phyloP scores from a whole-genome alignment of 23 tunicate genomes.

The Styela clava region DNA sequence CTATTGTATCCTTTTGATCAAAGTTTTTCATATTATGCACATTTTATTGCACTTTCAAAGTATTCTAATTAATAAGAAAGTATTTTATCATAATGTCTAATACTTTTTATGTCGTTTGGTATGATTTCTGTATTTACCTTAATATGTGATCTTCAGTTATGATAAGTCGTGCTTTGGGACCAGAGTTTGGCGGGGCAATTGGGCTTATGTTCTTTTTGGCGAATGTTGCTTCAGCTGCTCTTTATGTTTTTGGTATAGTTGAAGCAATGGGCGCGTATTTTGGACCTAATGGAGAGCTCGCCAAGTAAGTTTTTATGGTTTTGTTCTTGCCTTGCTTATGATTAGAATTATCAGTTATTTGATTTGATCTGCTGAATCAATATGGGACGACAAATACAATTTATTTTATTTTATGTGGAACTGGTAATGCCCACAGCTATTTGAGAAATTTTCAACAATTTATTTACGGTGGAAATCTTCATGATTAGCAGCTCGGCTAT shows the following conservation, averaged over 20 bases:
- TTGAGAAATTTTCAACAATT: too few relatives aligned
- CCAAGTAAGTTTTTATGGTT: slow-evolving; percentile 47
- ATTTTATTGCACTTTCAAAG: background rate
- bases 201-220: slow-evolving; percentile 99
- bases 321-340: background rate
- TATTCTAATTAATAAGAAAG: background rate
- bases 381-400: background rate
- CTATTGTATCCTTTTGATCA: slow-evolving; percentile 67
- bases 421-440: too few relatives aligned
- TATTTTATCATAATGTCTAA: too few relatives aligned
- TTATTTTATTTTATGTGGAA: background rate
- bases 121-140: too few relatives aligned
- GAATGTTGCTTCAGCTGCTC: slow-evolving; percentile 86
- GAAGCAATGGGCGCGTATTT: slow-evolving; percentile 90
- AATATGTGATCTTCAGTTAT: slow-evolving; percentile 69
- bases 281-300: slow-evolving; percentile 76
- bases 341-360: background rate
- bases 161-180: slow-evolving; percentile 99
- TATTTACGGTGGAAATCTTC: too few relatives aligned
- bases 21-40: too few relatives aligned
- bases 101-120: too few relatives aligned
- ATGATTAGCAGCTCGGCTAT: too few relatives aligned
- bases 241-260: slow-evolving; percentile 95
- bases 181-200: slow-evolving; percentile 97
- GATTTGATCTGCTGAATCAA: background rate